These are phyloP conservation scores for Onthophagus sagittarius DNA, from an alignment of 2,888 invertebrate genomes.

Conservation along the genomic window DNA sequence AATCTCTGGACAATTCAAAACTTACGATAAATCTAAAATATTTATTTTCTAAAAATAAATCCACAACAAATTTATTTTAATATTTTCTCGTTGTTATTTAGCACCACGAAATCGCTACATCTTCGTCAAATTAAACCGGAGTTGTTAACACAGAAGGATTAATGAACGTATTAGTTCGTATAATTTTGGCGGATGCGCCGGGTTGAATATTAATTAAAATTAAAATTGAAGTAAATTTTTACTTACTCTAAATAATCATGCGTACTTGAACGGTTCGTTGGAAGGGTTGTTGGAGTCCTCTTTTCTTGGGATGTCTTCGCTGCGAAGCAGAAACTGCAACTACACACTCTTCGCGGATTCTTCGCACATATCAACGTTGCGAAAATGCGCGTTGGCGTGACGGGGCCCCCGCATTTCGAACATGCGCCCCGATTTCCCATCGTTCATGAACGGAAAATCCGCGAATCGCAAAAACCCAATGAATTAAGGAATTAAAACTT, in stretches of 20 bases:
- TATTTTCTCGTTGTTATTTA: too few species aligned
- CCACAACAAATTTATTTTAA: too few species aligned
- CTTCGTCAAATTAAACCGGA: too few species aligned
- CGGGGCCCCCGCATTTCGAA: conserved; percentile 19
- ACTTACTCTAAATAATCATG: neutral
- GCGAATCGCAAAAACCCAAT: neutral
- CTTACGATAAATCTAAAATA: neutral
- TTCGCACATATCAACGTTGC: neutral
- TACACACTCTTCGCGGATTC: conserved; percentile 15
- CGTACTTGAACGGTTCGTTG: neutral
- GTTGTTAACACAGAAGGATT: neutral
- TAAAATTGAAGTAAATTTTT: neutral
- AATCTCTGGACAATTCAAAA: neutral
- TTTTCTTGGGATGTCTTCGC: conserved; percentile 6
- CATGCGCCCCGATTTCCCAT: conserved; percentile 23
- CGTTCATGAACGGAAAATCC: neutral
- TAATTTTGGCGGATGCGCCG: neutral
- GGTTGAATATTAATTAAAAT: neutral
- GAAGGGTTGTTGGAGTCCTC: too few species aligned
- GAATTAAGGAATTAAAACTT: neutral
- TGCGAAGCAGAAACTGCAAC: conserved; percentile 20
- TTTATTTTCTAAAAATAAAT: neutral
- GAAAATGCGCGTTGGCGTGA: conserved; percentile 6
- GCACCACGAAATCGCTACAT: too few species aligned
- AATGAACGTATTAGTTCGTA: neutral